Conservation (phyloP, 2,888 invertebrate species). For the Hydraecia micacea region DNA sequence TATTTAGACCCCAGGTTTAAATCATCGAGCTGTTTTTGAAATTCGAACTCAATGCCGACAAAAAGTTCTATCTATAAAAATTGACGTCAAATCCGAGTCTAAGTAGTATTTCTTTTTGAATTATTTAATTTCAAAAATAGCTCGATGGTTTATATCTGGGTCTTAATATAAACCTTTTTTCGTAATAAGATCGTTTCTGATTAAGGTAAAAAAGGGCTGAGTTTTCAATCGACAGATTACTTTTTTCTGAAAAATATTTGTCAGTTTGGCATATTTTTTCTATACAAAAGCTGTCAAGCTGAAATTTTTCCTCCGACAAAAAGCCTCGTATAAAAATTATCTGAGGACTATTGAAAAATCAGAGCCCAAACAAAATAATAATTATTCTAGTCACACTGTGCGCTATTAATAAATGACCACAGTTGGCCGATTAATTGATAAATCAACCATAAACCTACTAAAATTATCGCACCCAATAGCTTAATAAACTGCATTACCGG, state of each 20-base stretch:
- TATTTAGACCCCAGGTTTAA: too few species aligned
- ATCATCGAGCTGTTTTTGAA: too few species aligned
- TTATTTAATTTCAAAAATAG: not conserved
- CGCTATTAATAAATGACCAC: constrained; percentile 1
- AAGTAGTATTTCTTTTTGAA: too few species aligned
- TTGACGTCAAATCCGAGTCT: too few species aligned
- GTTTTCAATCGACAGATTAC: not conserved
- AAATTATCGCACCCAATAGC: constrained; percentile 49
- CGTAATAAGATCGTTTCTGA: not conserved
- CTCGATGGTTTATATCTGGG: not conserved
- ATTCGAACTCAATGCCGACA: too few species aligned
- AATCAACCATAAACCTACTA: constrained; percentile 38
- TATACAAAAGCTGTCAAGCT: not conserved
- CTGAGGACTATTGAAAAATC: not conserved
- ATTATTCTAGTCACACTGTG: not conserved
- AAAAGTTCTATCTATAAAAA: too few species aligned
- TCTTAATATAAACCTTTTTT: not conserved
- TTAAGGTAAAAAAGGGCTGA: not conserved
- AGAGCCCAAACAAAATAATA: not conserved
- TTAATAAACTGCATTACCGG: constrained; percentile 51
- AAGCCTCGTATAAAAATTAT: not conserved
- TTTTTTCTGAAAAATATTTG: not conserved
- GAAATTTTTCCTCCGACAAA: not conserved
- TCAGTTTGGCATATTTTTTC: not conserved
- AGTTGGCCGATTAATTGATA: constrained; percentile 34